phyloP scores from a whole-genome alignment of 2,797 vertebrate genomes.

The Myotis pilosus region DNA sequence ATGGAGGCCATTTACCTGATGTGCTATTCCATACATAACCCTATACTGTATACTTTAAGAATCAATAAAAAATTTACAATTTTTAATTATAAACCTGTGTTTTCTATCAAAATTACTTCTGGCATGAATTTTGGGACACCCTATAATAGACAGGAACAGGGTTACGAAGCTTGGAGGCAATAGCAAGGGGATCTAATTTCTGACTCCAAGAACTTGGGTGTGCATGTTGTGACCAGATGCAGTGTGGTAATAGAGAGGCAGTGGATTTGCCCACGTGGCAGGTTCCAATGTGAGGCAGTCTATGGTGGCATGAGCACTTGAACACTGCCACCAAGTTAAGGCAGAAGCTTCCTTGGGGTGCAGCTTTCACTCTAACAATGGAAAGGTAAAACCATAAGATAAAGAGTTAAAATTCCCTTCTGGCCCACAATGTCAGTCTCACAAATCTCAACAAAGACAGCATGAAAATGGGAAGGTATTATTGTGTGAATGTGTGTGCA shows the following conservation, averaged over 20 bases:
- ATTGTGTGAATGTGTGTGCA: not conserved
- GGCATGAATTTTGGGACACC: too few relatives aligned
- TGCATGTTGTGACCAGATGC: not conserved
- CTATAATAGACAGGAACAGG: not conserved
- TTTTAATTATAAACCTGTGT: too few relatives aligned
- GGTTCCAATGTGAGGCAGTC: not conserved
- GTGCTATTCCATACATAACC: too few relatives aligned
- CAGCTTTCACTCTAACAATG: not conserved
- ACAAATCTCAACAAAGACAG: not conserved
- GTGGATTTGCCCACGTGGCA: not conserved
- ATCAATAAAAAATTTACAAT: too few relatives aligned
- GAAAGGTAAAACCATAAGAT: not conserved
- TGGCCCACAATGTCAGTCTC: not conserved
- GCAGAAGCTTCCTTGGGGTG: not conserved
- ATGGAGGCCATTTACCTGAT: too few relatives aligned
- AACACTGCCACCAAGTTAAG: not conserved
- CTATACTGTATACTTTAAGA: too few relatives aligned
- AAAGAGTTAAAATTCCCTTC: not conserved
- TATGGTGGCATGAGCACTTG: not conserved
- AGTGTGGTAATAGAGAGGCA: accelerated
- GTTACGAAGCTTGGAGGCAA: not conserved
- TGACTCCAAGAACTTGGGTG: not conserved
- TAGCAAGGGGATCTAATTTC: not conserved
- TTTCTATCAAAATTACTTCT: too few relatives aligned
- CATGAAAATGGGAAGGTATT: not conserved